Evolutionary conservation across 2,113 vertebrate species (phyloP).

Genomic region (Gulo gulo): DNA sequence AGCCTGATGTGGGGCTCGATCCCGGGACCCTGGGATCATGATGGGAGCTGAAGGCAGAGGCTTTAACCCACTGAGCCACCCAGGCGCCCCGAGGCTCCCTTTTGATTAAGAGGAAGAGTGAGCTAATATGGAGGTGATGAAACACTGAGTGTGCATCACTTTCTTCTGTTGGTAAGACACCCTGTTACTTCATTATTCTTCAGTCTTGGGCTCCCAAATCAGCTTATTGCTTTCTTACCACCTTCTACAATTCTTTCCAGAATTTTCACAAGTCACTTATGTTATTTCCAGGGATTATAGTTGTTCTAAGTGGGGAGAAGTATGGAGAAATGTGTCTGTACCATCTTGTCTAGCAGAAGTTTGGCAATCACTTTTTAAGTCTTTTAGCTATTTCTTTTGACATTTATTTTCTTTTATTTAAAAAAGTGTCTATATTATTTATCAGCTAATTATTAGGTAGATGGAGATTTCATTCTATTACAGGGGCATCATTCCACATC

Average conservation of each 20-base stretch:
- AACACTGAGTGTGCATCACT: background rate
- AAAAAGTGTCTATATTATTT: background rate
- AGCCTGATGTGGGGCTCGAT: too few relatives aligned
- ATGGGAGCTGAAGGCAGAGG: too few relatives aligned
- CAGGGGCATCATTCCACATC: background rate
- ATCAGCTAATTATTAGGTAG: background rate
- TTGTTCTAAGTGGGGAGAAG: background rate
- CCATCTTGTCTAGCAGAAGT: background rate
- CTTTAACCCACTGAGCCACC: too few relatives aligned
- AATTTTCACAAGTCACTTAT: background rate
- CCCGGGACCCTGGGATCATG: too few relatives aligned
- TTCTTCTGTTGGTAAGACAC: background rate
- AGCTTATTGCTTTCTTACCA: background rate
- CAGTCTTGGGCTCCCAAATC: background rate
- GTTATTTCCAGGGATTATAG: background rate
- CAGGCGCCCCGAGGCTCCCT: background rate
- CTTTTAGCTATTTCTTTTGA: background rate
- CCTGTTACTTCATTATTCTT: background rate
- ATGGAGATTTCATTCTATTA: background rate
- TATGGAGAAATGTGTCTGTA: background rate
- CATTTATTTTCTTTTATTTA: background rate
- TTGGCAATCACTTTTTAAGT: background rate
- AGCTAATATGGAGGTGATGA: background rate
- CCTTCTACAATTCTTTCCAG: too few relatives aligned
- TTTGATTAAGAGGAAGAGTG: background rate